phyloP scores from a whole-genome alignment of 2,888 invertebrate genomes.

The Drosophila imparisetae region DNA sequence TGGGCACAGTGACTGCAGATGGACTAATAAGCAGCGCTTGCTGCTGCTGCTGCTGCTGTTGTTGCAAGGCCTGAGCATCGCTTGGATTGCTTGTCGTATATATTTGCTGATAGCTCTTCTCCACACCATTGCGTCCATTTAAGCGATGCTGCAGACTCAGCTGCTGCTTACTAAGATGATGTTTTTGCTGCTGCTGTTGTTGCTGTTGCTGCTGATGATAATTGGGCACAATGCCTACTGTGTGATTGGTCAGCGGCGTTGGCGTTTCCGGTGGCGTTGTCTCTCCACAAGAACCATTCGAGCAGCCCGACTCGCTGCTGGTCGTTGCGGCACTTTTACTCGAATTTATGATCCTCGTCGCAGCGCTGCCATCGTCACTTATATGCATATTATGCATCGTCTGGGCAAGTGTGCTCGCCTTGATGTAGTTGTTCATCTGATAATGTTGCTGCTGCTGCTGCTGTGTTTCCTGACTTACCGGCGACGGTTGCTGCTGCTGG shows the following conservation, averaged over 20 bases:
- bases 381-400: conserved; percentile 82
- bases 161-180: conserved; percentile 81
- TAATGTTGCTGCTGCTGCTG: conserved; percentile 77
- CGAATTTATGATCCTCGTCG: conserved; percentile 75
- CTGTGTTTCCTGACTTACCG: conserved; percentile 59
- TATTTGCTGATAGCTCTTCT: conserved; percentile 70
- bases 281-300: conserved; percentile 84
- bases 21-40: conserved; percentile 81
- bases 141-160: conserved; percentile 81
- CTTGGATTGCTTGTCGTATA: conserved; percentile 66
- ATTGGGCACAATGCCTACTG: conserved; percentile 58
- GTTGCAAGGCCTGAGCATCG: conserved; percentile 55
- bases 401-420: conserved; percentile 62
- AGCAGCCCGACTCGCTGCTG: conserved; percentile 84
- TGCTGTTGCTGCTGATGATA: conserved; percentile 58
- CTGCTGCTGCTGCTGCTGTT: conserved; percentile 36
- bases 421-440: conserved; percentile 77
- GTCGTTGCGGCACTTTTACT: conserved; percentile 78
- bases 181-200: conserved; percentile 69
- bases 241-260: conserved; percentile 68
- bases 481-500: conserved; percentile 53
- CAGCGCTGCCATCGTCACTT: conserved; percentile 58
- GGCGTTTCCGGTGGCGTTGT: conserved; percentile 84
- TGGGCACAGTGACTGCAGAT: conserved; percentile 75
- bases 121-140: conserved; percentile 82